Conservation (phyloP, 2,113 vertebrate genomes). For the Ceratotherium simum region DNA sequence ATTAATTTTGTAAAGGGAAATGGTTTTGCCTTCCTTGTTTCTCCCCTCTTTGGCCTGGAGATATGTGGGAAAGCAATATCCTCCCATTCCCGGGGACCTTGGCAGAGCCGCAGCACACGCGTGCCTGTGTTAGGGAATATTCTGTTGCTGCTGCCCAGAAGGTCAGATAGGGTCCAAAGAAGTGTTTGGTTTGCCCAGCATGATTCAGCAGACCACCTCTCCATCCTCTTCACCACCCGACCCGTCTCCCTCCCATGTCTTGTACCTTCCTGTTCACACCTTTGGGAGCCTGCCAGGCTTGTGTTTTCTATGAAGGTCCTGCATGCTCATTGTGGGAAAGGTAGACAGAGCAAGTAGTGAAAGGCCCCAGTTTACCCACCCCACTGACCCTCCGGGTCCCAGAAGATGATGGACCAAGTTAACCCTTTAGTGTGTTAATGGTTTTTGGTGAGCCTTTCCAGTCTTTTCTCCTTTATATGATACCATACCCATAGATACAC, state of each 20-base stretch:
- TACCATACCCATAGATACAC: background rate
- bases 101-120: background rate
- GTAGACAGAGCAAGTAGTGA: background rate
- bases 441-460: background rate
- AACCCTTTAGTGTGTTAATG: background rate
- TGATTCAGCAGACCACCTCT: background rate
- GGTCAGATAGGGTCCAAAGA: background rate
- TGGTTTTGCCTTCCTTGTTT: background rate
- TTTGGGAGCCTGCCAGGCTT: background rate
- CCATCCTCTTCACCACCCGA: background rate
- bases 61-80: background rate
- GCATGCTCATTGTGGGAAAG: background rate
- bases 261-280: background rate
- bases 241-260: background rate
- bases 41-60: background rate
- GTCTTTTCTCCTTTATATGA: background rate
- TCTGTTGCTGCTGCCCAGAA: background rate
- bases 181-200: background rate
- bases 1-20: background rate
- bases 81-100: background rate
- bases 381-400: too few relatives aligned
- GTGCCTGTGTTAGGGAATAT: background rate
- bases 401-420: background rate
- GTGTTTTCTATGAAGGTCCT: background rate
- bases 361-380: background rate